Conservation (phyloP, 2,113 vertebrate genomes). For the Scortum barcoo region DNA sequence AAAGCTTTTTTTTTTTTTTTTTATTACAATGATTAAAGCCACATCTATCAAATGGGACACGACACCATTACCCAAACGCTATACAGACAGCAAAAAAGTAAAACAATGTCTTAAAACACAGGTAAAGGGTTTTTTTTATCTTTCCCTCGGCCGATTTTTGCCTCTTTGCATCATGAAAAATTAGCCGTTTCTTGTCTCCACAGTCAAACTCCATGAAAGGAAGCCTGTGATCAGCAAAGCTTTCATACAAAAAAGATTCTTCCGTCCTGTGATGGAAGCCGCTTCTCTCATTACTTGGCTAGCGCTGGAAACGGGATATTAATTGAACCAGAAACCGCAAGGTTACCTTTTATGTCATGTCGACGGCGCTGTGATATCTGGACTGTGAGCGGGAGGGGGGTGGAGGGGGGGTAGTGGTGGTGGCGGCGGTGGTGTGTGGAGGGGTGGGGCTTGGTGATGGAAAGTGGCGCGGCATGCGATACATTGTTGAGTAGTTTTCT, state of each 20-base stretch:
- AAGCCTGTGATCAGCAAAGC: constrained; percentile 78
- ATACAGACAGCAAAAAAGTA: constrained; percentile 76
- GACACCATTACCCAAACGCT: constrained; percentile 95
- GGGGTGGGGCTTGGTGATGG: background rate
- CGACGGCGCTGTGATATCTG: constrained; percentile 70
- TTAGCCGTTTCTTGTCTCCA: constrained; percentile 65
- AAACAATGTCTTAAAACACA: constrained; percentile 74
- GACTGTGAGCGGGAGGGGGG: constrained; percentile 44
- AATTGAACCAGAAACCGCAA: constrained; percentile 82
- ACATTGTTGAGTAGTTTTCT: constrained; percentile 69
- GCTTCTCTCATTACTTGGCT: constrained; percentile 80
- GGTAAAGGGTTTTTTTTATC: constrained; percentile 53
- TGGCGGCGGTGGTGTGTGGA: background rate
- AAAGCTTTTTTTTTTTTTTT: constrained; percentile 84
- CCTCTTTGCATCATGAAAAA: constrained; percentile 74
- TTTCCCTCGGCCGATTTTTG: constrained; percentile 51
- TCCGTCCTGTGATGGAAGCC: constrained; percentile 72
- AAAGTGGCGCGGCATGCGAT: constrained; percentile 65
- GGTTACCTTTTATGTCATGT: constrained; percentile 83
- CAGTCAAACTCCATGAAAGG: constrained; percentile 76
- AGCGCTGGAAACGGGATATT: constrained; percentile 75
- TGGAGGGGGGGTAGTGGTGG: no score
- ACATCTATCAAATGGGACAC: constrained; percentile 94
- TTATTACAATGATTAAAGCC: constrained; percentile 95
- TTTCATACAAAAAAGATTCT: constrained; percentile 72